A percentile compares a stretch with the other conserved stretches of the same genome.
phyloP scores from a whole-genome alignment of 2,888 invertebrate genomes.

The Papilio elwesi region DNA sequence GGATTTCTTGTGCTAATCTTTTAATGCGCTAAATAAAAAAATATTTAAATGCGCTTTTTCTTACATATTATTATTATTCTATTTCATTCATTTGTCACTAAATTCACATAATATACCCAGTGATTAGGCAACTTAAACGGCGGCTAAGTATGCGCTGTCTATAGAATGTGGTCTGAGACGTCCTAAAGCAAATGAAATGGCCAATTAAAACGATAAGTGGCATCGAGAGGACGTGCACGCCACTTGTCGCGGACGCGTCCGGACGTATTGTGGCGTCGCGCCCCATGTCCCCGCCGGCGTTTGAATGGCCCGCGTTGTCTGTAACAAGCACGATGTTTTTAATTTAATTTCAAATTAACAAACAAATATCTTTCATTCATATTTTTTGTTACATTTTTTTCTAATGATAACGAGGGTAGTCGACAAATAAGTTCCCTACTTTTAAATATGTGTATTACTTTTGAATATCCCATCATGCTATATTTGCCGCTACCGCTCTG shows the following conservation, averaged over 20 bases:
- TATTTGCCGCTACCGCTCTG: too few relatives aligned
- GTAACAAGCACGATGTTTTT: constrained; percentile 32
- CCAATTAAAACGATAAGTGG: constrained; percentile 64
- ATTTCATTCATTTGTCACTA: not conserved
- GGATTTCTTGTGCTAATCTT: too few relatives aligned
- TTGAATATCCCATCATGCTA: too few relatives aligned
- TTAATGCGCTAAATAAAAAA: too few relatives aligned
- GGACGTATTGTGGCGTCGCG: constrained; percentile 71
- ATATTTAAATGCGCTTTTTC: too few relatives aligned
- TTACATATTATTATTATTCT: too few relatives aligned
- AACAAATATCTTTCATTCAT: not conserved
- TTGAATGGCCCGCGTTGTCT: constrained; percentile 55
- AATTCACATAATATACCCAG: not conserved
- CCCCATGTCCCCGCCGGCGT: constrained; percentile 57
- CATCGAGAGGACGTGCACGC: constrained; percentile 46
- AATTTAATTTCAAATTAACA: constrained; percentile 44
- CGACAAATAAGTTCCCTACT: too few relatives aligned
- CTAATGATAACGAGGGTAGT: too few relatives aligned
- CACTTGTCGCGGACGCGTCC: constrained; percentile 53
- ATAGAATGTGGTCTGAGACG: constrained; percentile 11
- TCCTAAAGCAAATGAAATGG: constrained; percentile 45
- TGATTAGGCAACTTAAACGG: constrained; percentile 6
- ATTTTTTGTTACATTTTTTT: too few relatives aligned
- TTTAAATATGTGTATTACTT: too few relatives aligned
- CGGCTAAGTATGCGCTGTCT: not conserved